Base-by-base conservation (phyloP, 1,140 invertebrate genomes). In the Atopsyche davidsoni region DNA sequence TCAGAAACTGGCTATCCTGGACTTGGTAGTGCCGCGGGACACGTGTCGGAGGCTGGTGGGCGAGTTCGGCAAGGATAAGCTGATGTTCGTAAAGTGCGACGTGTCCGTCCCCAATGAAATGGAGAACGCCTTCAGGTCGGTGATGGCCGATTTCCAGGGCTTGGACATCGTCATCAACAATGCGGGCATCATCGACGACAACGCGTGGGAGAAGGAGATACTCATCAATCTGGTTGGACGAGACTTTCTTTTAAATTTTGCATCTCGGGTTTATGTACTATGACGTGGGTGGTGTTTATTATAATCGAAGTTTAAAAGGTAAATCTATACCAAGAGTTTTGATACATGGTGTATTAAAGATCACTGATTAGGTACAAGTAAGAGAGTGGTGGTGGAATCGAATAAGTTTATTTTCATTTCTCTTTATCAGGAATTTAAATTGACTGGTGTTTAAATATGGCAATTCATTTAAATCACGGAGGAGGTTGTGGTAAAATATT, bases 141-240 rank as follows among this genome's bases (percentile, higher is more conserved):
- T 81, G 2, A 64, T 77, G 4, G 52, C 61, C 2, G 63, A 76
- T 4, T 66, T 79, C 44, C 79, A 79, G 6, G 74, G 77, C 3
- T 64, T 84, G 2, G 78, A 85, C 58, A 72, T 85, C 6, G 72
- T 82, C 13, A 68, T 86, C 23, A 85, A 85, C 60, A 83, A 82
- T 60, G 83, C 80, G 19, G 82, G 76, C 4, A 62, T 73, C 25
- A 24, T 72, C 6, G 60, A 62, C 21, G 60, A 62, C 9, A 53
- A 62, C 9, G 62, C 64, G 11, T 65, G 62, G 46, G 67, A 64
- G 51, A 63, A 50, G 36, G 69, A 69, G 58, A 57, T 72, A 21
- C 64, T 67, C 54, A 55, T 69, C 7, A 72, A 72, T 61, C 58
- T 72, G 44, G 70, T 72, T 60, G 63, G 66, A 58, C n/a, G n/a